Evolutionary conservation across 2,888 invertebrate species (phyloP).

Genomic region (Cosmopolites sordidus): DNA sequence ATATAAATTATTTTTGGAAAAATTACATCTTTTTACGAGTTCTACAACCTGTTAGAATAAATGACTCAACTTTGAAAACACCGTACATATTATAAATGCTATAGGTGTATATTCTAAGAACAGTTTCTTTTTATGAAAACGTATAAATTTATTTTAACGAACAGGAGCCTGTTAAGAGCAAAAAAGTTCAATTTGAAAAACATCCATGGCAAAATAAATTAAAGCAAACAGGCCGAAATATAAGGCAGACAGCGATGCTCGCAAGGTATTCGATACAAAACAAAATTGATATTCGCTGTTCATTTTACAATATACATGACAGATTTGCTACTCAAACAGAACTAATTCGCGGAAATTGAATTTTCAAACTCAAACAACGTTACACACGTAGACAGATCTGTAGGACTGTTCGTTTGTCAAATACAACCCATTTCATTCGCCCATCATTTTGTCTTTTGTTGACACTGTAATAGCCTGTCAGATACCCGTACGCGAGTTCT

Average conservation of each 20-base stretch:
- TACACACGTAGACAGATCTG: constrained; percentile 29
- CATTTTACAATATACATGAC: constrained; percentile 39
- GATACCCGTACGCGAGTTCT: constrained; percentile 6
- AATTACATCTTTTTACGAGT: too few relatives aligned
- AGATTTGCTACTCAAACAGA: constrained; percentile 42
- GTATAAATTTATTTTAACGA: too few relatives aligned
- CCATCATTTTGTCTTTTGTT: constrained; percentile 36
- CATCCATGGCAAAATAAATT: constrained; percentile 2
- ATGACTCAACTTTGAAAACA: too few relatives aligned
- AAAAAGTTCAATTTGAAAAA: too few relatives aligned
- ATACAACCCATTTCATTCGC: constrained; percentile 35
- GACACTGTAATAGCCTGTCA: constrained; percentile 29
- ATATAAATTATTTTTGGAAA: too few relatives aligned
- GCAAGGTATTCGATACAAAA: constrained; percentile 30
- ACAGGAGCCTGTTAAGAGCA: too few relatives aligned
- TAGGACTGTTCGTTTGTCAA: constrained; percentile 35
- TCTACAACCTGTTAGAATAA: too few relatives aligned
- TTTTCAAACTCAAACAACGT: constrained; percentile 32
- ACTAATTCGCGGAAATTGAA: constrained; percentile 43
- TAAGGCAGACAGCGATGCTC: constrained; percentile 8
- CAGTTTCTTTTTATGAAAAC: too few relatives aligned
- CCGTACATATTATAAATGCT: too few relatives aligned
- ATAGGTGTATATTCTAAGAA: too few relatives aligned
- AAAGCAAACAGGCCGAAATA: constrained; percentile 10
- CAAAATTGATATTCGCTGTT: constrained; percentile 35